Base-by-base conservation (phyloP, 2,797 vertebrate genomes). In the Notoglanidium macrostoma region DNA sequence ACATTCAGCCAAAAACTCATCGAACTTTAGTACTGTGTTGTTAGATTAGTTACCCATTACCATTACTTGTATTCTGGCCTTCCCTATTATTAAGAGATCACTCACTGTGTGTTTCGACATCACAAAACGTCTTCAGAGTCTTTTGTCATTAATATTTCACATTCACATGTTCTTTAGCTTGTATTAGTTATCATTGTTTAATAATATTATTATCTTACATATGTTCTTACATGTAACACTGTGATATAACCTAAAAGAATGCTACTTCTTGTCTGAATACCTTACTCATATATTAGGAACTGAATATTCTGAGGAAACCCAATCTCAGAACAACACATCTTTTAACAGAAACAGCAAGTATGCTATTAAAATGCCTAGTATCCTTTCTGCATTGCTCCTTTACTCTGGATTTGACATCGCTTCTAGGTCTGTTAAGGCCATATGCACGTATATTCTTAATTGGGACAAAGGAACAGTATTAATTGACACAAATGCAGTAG, bases 401-500 rank as follows among this genome's bases (percentile, higher is more conserved):
- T 88, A 57, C 49, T 80, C 21, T 61, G 35, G 49, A 68, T 78
- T 86, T 72, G 44, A 49, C 59, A 76, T 87, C 85, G 67, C 54
- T 35, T 79, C 49, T 32, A 40, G n/a, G n/a, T 80, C 63, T 88
- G 29, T 44, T 87, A 21, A 90, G 72, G 86, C 80, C 77, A 81
- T 35, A 59, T 89, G 59, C 40, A 83, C 81, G 88, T 89, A 85
- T 89, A 91, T 92, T 92, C 89, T 89, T 89, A 91, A 90, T 87
- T 87, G 35, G 79, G 89, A 80, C 89, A 88, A 89, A 93, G 89
- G 85, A 91, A 86, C 84, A 44, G 88, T 87, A 90, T 88, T 88
- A 89, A 92, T 87, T 91, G 84, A 89, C 89, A 89, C 78, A 86
- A 87, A 87, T 86, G 51, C 87, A 90, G 85, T 86, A 87, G 87